A percentile compares a stretch with the other conserved stretches of the same genome.
These are phyloP conservation scores for Pocillopora grandis DNA, from an alignment of 92 coral and sea anemone species.

Conservation along the genomic window DNA sequence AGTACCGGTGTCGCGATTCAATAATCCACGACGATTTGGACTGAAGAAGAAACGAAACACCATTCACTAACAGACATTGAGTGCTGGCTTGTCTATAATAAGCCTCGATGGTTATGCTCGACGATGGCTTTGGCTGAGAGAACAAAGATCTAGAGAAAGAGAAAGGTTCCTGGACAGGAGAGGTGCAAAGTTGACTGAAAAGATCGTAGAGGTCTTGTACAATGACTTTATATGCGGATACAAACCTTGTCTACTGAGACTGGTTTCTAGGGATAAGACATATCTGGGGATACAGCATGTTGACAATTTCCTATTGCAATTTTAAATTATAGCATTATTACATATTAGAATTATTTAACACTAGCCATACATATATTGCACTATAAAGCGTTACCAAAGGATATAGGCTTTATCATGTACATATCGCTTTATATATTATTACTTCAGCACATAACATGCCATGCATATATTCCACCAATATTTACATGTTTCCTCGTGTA, in stretches of 20 bases:
- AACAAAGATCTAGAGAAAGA: background rate
- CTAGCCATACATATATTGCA: no score
- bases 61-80: background rate
- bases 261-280: no score
- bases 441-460: background rate
- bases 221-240: no score
- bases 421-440: background rate
- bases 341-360: no score
- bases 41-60: constrained; percentile 43
- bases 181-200: background rate
- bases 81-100: background rate
- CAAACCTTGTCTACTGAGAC: no score
- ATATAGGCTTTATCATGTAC: background rate
- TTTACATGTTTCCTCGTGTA: background rate
- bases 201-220: no score
- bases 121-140: background rate
- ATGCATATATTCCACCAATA: background rate
- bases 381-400: no score
- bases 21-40: constrained; percentile 73
- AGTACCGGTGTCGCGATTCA: constrained; percentile 54
- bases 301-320: no score
- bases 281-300: no score
- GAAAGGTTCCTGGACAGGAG: background rate
- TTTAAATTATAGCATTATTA: no score
- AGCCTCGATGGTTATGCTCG: background rate